Evolutionary conservation across 1,140 invertebrate genomes (phyloP), one percentile per base, ranked within the genome.

Genomic region (Streblospio benedicti): DNA sequence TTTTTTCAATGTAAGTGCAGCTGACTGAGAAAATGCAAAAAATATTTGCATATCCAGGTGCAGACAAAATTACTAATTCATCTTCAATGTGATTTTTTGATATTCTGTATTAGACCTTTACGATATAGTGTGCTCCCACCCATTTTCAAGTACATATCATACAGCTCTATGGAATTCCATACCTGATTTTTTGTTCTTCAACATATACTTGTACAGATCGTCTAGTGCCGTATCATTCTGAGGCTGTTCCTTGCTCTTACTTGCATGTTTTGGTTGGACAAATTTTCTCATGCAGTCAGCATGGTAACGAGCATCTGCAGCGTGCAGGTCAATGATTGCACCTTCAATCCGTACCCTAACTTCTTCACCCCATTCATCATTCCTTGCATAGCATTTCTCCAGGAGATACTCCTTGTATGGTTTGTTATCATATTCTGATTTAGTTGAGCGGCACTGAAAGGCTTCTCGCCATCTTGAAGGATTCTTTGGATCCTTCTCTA

Each of bases 11-110:
- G 16, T 20, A 12, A 14, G 16, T 16, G 49, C 20, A 27, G 27
- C 31, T 1, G 49, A 16, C 27, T 51, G n/a, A n/a, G 28, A 51
- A 51, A n/a, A 28, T 51, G n/a, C n/a, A n/a, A 27, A 51, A n/a
- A 20, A 28, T 51, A 28, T 28, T 51, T 51, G 49, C 49, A 28
- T 23, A 23, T n/a, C 49, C 49, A 25, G 49, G 49, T 51, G 49
- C n/a, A 16, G 49, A 1, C 31, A 51, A 28, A 20, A 51, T 28
- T 16, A 51, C 23, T 27, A 51, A 28, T 51, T 51, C 20, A 6
- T 28, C 27, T 16, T 20, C 1, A 16, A 51, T 27, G 20, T 51
- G 49, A 51, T 51, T 20, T 27, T 16, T 20, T 51, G n/a, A 51
- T 20, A 20, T 51, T 6, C 0, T 28, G 23, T 27, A 51, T 28